Evolutionary conservation across 2,888 invertebrate species (phyloP), one percentile per base, ranked within the genome.

Genomic region (Apodemia mormo): DNA sequence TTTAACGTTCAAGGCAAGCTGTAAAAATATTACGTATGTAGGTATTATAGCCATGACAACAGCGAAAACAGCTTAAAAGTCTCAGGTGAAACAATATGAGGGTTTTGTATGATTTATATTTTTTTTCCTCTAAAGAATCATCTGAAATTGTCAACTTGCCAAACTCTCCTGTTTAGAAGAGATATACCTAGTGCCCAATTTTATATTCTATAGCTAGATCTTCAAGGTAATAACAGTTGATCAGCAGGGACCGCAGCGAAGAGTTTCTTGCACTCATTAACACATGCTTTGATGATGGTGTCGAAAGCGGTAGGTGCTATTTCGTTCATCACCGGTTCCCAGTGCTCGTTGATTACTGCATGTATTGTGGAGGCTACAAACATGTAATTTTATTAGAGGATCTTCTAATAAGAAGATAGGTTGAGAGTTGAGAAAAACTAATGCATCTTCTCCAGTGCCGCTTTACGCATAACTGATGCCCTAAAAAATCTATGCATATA

Each of bases 301-400:
- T 88, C 81, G 81, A 93, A 92, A 78, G 92, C 90, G 49, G 82
- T 82, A 2, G 92, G 90, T 14, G 90, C 93, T 73, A 93, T 88
- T 79, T 93, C 93, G n/a, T 84, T 78, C 76, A 93, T 92, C 79
- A 94, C 92, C 43, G 88, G 82, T 81, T 92, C 92, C 93, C 93
- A 94, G 80, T 93, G 87, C 70, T 86, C 85, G 79, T 94, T 93
- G 79, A 93, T 86, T 75, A 92, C 91, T 73, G 75, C 78, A 76
- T 89, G 83, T 70, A 93, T 86, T 14, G 86, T 87, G 30, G 88
- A 84, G 58, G 85, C 93, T 93, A 84, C 2, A 82, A 75, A 29
- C 8, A 22, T 49, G 6, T 37, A 37, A 37, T 37, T 6, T 7
- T 37, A 7, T 3, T 40, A 40, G 5, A 5, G 40, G 5, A 40